These are phyloP conservation scores for Anser cygnoides DNA, from an alignment of 2,113 vertebrate species.

Conservation along the genomic window DNA sequence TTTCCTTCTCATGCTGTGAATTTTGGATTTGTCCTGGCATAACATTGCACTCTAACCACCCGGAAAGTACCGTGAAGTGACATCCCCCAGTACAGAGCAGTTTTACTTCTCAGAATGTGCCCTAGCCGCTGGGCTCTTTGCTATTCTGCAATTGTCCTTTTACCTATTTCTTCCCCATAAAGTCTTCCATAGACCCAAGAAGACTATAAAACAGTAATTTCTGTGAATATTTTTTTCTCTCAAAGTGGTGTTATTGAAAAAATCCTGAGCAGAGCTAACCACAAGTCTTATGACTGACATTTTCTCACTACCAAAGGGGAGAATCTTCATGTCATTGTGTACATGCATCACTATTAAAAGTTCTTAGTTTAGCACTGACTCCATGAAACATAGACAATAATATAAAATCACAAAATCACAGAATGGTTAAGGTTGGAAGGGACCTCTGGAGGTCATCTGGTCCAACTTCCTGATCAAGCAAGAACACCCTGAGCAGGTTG, in stretches of 20 bases:
- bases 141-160: background rate
- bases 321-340: background rate
- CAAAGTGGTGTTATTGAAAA: background rate
- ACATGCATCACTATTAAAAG: background rate
- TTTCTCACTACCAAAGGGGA: background rate
- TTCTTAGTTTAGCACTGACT: background rate
- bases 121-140: background rate
- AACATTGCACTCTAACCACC: background rate
- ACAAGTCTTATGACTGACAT: background rate
- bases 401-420: background rate
- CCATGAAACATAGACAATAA: background rate
- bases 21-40: background rate
- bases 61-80: background rate
- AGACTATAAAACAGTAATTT: background rate
- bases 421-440: background rate
- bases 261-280: background rate
- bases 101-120: background rate
- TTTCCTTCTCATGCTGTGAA: background rate
- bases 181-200: background rate
- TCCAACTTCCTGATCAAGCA: background rate
- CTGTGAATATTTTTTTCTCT: background rate
- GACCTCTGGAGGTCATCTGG: background rate
- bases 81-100: background rate
- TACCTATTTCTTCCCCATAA: background rate
- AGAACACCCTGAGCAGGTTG: background rate